Evolutionary conservation across 1,140 invertebrate species (phyloP), one percentile per base, ranked within the genome.

Genomic region (Habropoda laboriosa): DNA sequence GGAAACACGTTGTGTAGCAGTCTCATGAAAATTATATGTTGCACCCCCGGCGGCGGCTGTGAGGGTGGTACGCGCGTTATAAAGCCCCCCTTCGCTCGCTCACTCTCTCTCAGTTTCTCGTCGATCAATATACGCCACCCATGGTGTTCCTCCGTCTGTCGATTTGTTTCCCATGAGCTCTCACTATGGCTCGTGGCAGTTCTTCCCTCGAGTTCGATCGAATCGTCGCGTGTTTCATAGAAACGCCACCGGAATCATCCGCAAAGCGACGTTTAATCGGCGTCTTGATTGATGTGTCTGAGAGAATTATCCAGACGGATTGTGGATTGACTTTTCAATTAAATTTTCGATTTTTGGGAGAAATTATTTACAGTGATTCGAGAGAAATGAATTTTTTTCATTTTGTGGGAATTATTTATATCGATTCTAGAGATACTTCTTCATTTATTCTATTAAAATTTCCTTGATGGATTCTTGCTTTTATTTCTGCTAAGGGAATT

Each of bases 101-200:
- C 32, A n/a, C 58, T 24, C 12, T 61, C 38, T 61, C 60, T 63
- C 60, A 13, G n/a, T 42, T 38, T 63, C n/a, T 75, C 42, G 75
- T 60, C 75, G 75, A 78, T 78, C 75, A 70, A 78, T 78, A 78
- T 70, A 49, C 53, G 18, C 55, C 75, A 47, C 40, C 73, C 73
- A 77, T 57, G 51, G 30, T 49, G 64, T 57, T 58, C 51, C 40
- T 30, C 64, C 66, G 55, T 78, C 53, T 40, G 42, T 71, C 66
- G 66, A 78, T 78, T 78, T 78, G 66, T 78, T 71, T 78, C 66
- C 53, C 66, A 42, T 60, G 32, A 78, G 47, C 13, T 27, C n/a
- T 21, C 30, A 1, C 10, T 4, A 27, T 1, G 38, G 5, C 47
- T 55, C 3, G 18, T 66, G 13, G 10, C 32, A 47, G 3, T 35